Base-by-base conservation (phyloP, 1,140 invertebrate species). In the Spodoptera litura region DNA sequence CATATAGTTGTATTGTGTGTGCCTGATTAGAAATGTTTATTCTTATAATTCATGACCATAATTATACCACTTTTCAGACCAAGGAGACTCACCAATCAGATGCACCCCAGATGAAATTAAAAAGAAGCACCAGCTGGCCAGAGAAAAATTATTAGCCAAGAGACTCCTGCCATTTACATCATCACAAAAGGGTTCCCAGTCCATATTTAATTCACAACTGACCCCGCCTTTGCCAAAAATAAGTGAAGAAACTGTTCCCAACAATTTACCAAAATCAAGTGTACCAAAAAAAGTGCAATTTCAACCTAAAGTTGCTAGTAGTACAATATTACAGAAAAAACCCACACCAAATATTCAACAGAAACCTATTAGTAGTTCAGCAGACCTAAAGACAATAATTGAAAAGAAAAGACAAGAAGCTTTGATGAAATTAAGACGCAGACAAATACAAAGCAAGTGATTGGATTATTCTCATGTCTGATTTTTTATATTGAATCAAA, bases 371-470 rank as follows among this genome's bases (percentile, higher is more conserved):
- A 79, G 10, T 77, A 76, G 68, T 27, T 31, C 58, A 68, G n/a
- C 44, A 77, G 84, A 90, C 77, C 75, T 93, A 38, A 90, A 90
- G 82, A 78, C 66, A 62, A 38, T 93, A 11, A 93, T 94, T 79
- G 92, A 93, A 79, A 93, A 88, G 81, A 93, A 94, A 82, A 89
- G 91, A 80, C 91, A 93, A 75, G 91, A 94, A 84, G 93, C 93
- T 20, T 81, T 94, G 61, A 88, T 94, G 89, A 93, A 91, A 81
- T 86, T 93, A 82, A 88, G 83, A 76, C 87, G 87, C 62, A 86
- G 80, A 44, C 83, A 88, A 83, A 78, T 80, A 68, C 71, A 70
- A 64, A 68, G 52, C 81, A 85, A 68, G 72, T 78, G 52, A 58
- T 68, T 25, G 49, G 25, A 68, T 44, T 52, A 56, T 56, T 53